Conservation (phyloP, 2,888 invertebrate species). For the Strigamia maritima region DNA sequence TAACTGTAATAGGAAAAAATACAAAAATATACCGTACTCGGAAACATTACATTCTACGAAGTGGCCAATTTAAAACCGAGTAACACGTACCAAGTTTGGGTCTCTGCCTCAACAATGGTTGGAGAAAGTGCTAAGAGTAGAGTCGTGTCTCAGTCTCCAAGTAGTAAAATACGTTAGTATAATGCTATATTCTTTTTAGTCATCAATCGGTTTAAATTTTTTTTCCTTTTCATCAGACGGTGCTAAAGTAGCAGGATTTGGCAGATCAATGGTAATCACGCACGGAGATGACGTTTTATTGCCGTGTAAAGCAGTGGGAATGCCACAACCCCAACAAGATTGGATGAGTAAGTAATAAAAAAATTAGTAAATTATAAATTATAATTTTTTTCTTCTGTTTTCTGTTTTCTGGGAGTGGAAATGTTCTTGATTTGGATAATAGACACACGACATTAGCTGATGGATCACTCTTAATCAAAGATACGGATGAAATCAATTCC, state of each 20-base stretch:
- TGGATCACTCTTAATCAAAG: conserved; percentile 82
- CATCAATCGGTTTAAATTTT: not conserved
- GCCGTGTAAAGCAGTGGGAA: conserved; percentile 50
- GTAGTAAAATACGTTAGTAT: not conserved
- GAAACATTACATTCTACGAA: not conserved
- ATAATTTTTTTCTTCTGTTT: too few species aligned
- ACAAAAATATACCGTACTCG: not conserved
- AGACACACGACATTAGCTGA: conserved; percentile 82
- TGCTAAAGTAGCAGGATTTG: conserved; percentile 52
- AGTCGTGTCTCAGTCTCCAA: not conserved
- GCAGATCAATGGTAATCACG: conserved; percentile 46
- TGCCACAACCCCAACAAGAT: conserved; percentile 47
- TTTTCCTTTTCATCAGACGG: too few species aligned
- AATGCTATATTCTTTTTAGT: too few species aligned
- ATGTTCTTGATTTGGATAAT: conserved; percentile 57
- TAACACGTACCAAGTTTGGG: not conserved
- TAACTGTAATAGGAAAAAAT: not conserved
- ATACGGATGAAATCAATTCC: conserved; percentile 82
- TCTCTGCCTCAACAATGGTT: not conserved
- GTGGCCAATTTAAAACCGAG: not conserved
- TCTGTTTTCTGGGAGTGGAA: not conserved
- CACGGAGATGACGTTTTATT: conserved; percentile 50
- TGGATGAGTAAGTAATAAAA: conserved; percentile 46
- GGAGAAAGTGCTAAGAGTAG: conserved; percentile 6
- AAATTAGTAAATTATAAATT: not conserved